Evolutionary conservation across 2,888 invertebrate genomes (phyloP), one percentile per base, ranked within the genome.

Genomic region (Cyaniris semiargus): DNA sequence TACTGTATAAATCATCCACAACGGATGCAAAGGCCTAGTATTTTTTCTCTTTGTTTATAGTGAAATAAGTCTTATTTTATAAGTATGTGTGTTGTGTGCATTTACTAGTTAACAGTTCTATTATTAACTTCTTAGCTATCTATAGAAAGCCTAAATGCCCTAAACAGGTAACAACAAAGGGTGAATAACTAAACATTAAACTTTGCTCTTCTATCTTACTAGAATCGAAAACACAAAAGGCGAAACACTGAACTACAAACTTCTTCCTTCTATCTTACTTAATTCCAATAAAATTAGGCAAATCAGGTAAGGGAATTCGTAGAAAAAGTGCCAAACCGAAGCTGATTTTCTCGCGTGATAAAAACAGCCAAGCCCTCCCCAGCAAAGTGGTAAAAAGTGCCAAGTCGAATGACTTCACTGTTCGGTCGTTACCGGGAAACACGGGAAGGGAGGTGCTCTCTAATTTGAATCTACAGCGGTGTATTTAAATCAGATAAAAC

Each of bases 401-500:
- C 89, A 91, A 93, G 91, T 89, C 89, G 93, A 91, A 93, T 94
- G 94, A 94, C 94, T 93, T 87, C 89, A 86, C 92, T 91, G 88
- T 92, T 94, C 80, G 90, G 89, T 90, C 88, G 91, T 91, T 92
- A 91, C 90, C 87, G 91, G 88, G 89, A 89, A 91, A 94, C 94
- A 94, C 92, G 94, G 92, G 93, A 94, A 87, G 94, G 94, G 94
- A 93, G 94, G 94, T 93, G 91, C 92, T 93, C 92, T 92, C 92
- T 94, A 93, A 94, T 94, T 94, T 94, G 92, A 94, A 94, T 94
- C 93, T 92, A 85, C 90, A 92, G 90, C 90, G 90, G 86, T 89
- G 89, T 89, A 66, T 66, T 66, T 66, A 88, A 66, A 66, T 66
- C 66, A 15, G 66, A 66, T 66, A 66, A 31, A 66, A 66, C 66